phyloP scores from a whole-genome alignment of 2,113 vertebrate genomes.

The Sinocyclocheilus grahami region DNA sequence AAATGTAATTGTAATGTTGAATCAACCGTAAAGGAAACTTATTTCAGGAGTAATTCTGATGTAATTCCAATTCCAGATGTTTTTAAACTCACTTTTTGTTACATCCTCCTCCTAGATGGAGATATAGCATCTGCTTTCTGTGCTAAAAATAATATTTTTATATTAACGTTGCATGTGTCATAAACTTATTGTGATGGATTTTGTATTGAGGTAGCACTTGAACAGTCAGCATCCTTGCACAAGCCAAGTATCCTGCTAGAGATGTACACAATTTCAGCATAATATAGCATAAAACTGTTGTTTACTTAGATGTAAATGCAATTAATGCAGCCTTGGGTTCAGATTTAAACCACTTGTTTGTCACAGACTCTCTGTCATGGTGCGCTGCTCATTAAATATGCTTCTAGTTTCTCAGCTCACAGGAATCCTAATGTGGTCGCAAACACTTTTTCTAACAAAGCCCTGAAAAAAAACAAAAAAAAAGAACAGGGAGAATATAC shows the following conservation, averaged over 20 bases:
- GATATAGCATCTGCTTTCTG: background rate
- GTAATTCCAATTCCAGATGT: background rate
- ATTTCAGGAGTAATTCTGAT: background rate
- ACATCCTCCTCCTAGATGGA: background rate
- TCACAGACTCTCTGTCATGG: constrained; percentile 50
- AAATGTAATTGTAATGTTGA: background rate
- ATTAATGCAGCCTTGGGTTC: constrained; percentile 31
- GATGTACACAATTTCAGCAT: background rate
- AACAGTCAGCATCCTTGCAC: constrained; percentile 18
- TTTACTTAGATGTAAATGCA: constrained; percentile 18
- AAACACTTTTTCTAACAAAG: constrained; percentile 63
- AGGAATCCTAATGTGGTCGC: constrained; percentile 69
- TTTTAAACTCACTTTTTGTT: background rate
- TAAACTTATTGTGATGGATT: background rate
- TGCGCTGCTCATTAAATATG: constrained; percentile 57
- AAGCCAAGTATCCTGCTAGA: constrained; percentile 2
- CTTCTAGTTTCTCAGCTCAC: constrained; percentile 60
- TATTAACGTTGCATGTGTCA: background rate
- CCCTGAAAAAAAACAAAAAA: constrained; percentile 59
- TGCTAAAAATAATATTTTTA: background rate
- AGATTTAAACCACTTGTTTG: constrained; percentile 43
- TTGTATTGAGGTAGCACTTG: background rate
- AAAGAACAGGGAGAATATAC: constrained; percentile 67
- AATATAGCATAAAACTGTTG: background rate
- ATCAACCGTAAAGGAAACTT: background rate